phyloP scores from a whole-genome alignment of 2,113 vertebrate species.

The Muntiacus muntjak region DNA sequence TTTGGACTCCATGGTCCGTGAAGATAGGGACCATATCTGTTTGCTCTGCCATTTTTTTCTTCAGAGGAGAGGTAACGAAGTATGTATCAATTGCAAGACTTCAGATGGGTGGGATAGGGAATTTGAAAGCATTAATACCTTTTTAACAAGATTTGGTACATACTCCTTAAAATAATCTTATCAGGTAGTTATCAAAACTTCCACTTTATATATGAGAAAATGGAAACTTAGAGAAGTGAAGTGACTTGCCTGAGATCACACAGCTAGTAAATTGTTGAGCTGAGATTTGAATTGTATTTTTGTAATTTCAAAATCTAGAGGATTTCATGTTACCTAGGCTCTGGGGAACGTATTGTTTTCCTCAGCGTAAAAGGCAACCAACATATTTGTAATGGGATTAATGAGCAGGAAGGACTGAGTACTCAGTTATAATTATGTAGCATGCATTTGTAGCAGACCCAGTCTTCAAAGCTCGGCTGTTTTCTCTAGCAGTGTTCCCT shows the following conservation, averaged over 20 bases:
- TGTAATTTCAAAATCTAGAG: conserved; percentile 23
- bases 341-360: neutral
- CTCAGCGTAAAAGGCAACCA: neutral
- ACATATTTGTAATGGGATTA: neutral
- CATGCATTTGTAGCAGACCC: neutral
- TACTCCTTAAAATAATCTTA: conserved; percentile 5
- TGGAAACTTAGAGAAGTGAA: neutral
- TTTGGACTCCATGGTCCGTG: neutral
- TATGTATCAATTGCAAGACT: neutral
- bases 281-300: neutral
- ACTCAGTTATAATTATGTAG: neutral
- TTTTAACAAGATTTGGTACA: neutral
- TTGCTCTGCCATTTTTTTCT: neutral
- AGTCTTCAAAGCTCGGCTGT: neutral
- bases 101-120: neutral
- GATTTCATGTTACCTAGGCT: neutral
- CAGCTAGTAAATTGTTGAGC: neutral
- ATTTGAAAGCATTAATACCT: neutral
- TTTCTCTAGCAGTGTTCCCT: neutral
- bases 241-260: neutral
- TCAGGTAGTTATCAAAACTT: neutral
- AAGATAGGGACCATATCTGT: neutral
- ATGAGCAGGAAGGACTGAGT: neutral
- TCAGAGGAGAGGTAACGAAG: neutral
- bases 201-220: neutral